Evolutionary conservation across 2,888 invertebrate species (phyloP).

Genomic region (Copidosoma aretas): DNA sequence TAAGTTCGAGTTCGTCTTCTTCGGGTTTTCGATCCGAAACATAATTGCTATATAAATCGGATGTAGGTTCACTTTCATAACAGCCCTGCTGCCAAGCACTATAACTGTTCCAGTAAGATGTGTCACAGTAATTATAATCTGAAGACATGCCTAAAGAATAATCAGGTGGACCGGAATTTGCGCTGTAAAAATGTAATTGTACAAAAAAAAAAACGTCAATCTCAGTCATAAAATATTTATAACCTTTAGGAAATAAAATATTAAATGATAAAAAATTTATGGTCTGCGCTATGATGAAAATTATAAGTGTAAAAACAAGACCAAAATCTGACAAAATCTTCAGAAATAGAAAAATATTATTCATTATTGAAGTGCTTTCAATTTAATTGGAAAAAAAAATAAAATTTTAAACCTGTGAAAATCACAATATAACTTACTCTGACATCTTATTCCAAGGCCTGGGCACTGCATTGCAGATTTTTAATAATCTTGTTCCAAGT

Average conservation of each 20-base stretch:
- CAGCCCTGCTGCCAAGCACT: constrained; percentile 79
- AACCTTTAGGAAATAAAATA: constrained; percentile 1
- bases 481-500: constrained; percentile 84
- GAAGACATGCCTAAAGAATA: constrained; percentile 57
- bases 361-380: no score
- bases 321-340: no score
- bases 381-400: no score
- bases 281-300: no score
- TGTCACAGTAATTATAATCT: constrained; percentile 76
- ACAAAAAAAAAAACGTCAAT: constrained; percentile 21
- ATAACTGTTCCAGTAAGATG: constrained; percentile 88
- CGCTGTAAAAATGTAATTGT: constrained; percentile 33
- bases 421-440: constrained; percentile 47
- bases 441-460: constrained; percentile 68
- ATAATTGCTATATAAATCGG: constrained; percentile 65
- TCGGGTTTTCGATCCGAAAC: constrained; percentile 60
- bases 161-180: constrained; percentile 67
- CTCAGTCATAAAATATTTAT: constrained; percentile 25
- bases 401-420: background rate
- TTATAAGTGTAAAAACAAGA: background rate
- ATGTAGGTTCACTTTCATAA: constrained; percentile 67
- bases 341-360: no score
- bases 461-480: constrained; percentile 92
- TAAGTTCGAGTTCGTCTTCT: constrained; percentile 76
- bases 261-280: no score